phyloP scores from a whole-genome alignment of 2,797 vertebrate species.

The Lerista edwardsae region DNA sequence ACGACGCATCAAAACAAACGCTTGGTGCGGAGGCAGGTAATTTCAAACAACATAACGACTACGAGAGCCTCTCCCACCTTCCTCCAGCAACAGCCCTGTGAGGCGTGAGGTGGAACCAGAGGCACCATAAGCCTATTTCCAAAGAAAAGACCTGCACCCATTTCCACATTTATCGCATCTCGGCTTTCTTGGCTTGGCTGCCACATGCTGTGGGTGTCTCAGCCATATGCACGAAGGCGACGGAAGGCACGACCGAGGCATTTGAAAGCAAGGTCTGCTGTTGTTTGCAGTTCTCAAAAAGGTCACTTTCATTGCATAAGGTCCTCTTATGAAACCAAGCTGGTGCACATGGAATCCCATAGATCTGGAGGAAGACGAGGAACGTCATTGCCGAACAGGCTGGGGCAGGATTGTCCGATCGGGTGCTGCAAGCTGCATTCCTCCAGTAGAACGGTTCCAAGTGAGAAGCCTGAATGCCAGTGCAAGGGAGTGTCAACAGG shows the following conservation, averaged over 20 bases:
- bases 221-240: slow-evolving; percentile 8
- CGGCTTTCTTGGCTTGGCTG: neutral
- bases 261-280: slow-evolving; percentile 18
- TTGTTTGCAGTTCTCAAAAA: slow-evolving; percentile 14
- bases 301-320: slow-evolving; percentile 2
- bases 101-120: neutral
- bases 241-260: neutral
- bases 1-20: neutral
- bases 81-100: neutral
- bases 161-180: neutral
- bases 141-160: neutral
- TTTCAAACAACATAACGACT: neutral
- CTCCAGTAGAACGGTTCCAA: neutral
- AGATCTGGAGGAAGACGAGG: neutral
- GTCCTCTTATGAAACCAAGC: neutral
- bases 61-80: neutral
- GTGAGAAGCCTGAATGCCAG: neutral
- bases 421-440: neutral
- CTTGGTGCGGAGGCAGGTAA: neutral
- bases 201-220: neutral
- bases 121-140: neutral
- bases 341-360: neutral
- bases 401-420: too few relatives aligned
- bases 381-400: neutral
- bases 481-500: too few relatives aligned